These are phyloP conservation scores for Cyphomyrus discorhynchus DNA, from an alignment of 2,113 vertebrate species.

Conservation along the genomic window DNA sequence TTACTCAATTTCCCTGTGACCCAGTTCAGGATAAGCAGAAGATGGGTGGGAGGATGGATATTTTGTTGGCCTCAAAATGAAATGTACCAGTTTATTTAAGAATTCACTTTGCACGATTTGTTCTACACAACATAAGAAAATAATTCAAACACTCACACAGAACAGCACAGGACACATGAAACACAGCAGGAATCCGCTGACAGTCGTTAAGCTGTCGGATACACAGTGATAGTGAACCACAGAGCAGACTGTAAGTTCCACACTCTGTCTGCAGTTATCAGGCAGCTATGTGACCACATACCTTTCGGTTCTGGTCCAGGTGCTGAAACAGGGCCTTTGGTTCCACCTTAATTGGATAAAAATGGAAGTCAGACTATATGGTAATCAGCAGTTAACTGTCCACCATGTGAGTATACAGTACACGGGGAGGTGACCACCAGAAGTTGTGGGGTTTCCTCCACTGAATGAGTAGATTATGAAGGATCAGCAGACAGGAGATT, in stretches of 20 bases:
- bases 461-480: neutral
- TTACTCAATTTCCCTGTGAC: neutral
- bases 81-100: neutral
- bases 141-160: neutral
- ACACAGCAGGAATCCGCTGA: neutral
- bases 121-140: neutral
- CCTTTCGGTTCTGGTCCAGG: neutral
- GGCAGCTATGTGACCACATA: neutral
- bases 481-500: neutral
- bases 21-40: neutral
- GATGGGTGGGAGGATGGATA: neutral
- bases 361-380: neutral
- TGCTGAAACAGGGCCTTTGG: neutral
- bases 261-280: neutral
- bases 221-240: neutral
- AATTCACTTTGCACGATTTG: neutral
- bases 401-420: neutral
- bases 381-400: neutral
- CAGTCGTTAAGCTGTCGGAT: neutral
- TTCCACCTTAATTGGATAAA: neutral
- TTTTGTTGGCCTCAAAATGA: neutral
- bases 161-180: neutral
- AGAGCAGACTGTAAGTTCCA: neutral
- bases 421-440: neutral
- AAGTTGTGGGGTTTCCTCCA: neutral